Base-by-base conservation (phyloP, 92 coral and sea anemone species). In the Pocillopora grandis region DNA sequence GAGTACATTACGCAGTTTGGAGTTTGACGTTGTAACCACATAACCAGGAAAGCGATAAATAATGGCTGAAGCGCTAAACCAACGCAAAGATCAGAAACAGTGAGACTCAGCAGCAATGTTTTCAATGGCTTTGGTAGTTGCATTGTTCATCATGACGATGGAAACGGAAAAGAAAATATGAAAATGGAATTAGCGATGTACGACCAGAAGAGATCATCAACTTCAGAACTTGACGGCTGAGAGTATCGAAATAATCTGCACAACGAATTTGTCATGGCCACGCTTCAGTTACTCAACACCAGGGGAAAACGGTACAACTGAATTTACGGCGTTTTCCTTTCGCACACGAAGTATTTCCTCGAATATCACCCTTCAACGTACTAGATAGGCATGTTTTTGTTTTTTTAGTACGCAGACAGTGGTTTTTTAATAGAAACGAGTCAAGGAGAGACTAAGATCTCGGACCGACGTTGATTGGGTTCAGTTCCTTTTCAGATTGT, bases 71-170 rank as follows among this genome's bases (percentile, higher is more conserved):
- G 48, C 42, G 35, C 17, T 35, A 69, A 69, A 33, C 73, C 73
- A 69, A 69, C 73, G 27, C 73, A 7, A 10, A 69, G 73, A 21
- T 69, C 73, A 69, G 73, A 69, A 76, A 59, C 48, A 76, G 65
- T 15, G n/a, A 76, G 80, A 64, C 80, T 61, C 52, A 76, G 48
- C 23, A 60, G 80, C 65, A 27, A 27, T 13, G 61, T 55, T 21
- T 27, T 75, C 16, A 75, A 75, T 20, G 62, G 36, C 18, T 57
- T 75, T 27, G 78, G 78, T 2, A 42, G 52, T 42, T 42, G 8
- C 52, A 7, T 7, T 42, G 52, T 42, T 42, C 52, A 42, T 42
- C 52, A 42, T 2, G 8, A 42, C 52, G 8, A 7, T 62, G 21
- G 78, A 12, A 33, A 14, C 21, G 35, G 42, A 27, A 55, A 48